Evolutionary conservation across 2,888 invertebrate species (phyloP), one percentile per base, ranked within the genome.

Genomic region (Ametastegia equiseti): DNA sequence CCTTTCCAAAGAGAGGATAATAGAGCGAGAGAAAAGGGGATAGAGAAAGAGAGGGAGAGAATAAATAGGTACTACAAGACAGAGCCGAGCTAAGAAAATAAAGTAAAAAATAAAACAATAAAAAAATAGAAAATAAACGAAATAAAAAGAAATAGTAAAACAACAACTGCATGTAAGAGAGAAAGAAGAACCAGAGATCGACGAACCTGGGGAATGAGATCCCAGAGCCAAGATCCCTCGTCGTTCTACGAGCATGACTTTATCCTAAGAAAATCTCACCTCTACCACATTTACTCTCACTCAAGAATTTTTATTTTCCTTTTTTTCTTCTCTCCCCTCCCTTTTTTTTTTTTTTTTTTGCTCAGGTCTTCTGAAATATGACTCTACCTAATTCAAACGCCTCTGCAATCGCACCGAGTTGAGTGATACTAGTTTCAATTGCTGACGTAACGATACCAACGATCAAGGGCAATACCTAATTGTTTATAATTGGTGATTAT

Each of bases 201-300:
- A 71, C 71, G 71, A 71, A 71, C 71, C 71, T 45, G n/a, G 47
- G 30, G 47, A 71, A 71, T 45, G 71, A 47, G 71, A 71, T 71
- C 71, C 47, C 27, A 45, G 30, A 47, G 47, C n/a, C 71, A 11
- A 71, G 71, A 71, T 71, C 71, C 11, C 39, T 42, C 19, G 15
- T 13, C 13, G 71, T 45, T 71, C 30, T 71, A 47, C 71, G 45
- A 71, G 45, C 47, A 30, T 71, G 71, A 71, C 71, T 71, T 71
- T 71, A 71, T 71, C 71, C 71, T 11, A n/a, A 47, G 71, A 71
- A 71, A 47, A 71, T 71, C 71, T 71, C 30, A 30, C 45, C 71
- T 42, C 67, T 39, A 15, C 67, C 19, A 11, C 39, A 42, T 67
- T 67, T 67, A 39, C 67, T 36, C 67, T 15, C 67, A 11, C 67